Base-by-base conservation (phyloP, 2,797 vertebrate species). In the Spheniscus humboldti region DNA sequence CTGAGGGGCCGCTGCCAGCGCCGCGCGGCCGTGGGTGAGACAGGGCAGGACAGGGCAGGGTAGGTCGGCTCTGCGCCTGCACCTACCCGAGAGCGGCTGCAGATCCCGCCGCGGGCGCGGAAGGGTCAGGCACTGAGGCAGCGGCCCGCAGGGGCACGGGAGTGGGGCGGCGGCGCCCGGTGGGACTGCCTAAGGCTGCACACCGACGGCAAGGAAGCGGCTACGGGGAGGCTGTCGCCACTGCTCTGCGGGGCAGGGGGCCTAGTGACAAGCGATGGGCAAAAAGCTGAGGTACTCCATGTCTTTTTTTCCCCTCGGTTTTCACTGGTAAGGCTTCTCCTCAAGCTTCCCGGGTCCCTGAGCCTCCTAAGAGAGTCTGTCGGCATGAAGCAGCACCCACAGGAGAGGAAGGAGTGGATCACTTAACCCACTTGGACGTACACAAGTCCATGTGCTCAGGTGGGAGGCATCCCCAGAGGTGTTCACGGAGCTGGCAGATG, bases 151-250 rank as follows among this genome's bases (percentile, higher is more conserved):
- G 63, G 10, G 6, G 63, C 6, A 18, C 5, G 13, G 60, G 18
- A 22, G 55, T 7, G 55, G 31, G 55, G 25, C 27, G 19, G 33
- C 9, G 19, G 59, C 7, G 19, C 35, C 22, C 13, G 18, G 27
- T 8, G 2, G 23, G n/a, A 23, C 50, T n/a, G n/a, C 8, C 10
- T 22, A 8, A 10, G 10, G 43, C 14, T 14, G 35, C n/a, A 10
- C 10, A 22, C 1, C 8, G 1, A 16, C 2, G 1, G 12, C n/a
- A 13, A 39, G 41, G 25, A 63, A 11, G 27, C 2, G 0, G 35
- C 27, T 23, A 4, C 0, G 0, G 30, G 3, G 9, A 35, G 22
- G 24, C 5, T 50, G 27, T 3, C 2, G 6, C 27, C 45, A 35
- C 24, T 18, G 31, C 9, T 50, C 7, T 10, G 7, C 6, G 8